These are phyloP conservation scores for Ormyrus thymus DNA, from an alignment of 2,888 invertebrate genomes.

Conservation along the genomic window DNA sequence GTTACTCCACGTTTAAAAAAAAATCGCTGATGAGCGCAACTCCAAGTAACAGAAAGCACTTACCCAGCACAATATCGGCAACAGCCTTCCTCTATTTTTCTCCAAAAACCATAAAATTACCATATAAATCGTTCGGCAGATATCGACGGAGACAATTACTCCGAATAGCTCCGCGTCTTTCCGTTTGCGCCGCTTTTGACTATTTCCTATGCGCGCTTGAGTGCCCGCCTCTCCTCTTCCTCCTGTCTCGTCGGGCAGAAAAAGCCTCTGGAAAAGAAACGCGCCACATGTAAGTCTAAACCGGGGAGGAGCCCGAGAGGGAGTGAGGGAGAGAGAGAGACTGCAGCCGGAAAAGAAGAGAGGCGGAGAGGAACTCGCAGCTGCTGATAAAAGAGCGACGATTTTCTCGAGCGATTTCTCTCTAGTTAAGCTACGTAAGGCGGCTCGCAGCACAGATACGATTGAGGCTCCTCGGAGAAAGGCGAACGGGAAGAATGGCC, in stretches of 20 bases:
- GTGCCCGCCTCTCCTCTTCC: not conserved
- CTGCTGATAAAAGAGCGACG: constrained; percentile 50
- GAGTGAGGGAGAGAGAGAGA: not conserved
- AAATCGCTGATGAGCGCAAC: too few species aligned
- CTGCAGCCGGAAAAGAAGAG: not conserved
- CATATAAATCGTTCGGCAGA: not conserved
- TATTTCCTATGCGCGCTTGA: not conserved
- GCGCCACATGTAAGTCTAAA: constrained; percentile 19
- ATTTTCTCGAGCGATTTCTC: constrained; percentile 51
- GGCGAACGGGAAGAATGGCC: constrained; percentile 13
- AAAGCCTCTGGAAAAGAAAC: constrained; percentile 6
- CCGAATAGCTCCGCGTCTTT: not conserved
- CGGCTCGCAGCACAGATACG: constrained; percentile 27
- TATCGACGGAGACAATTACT: constrained; percentile 6
- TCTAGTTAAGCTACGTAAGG: constrained; percentile 42
- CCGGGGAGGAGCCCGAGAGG: not conserved
- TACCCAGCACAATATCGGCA: too few species aligned
- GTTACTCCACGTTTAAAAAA: too few species aligned
- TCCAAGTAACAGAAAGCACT: too few species aligned
- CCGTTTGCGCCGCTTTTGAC: not conserved
- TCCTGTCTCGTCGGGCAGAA: not conserved
- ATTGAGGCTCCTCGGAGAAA: constrained; percentile 29
- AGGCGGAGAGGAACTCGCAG: not conserved
- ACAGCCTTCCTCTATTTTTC: not conserved
- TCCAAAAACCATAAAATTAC: not conserved